A percentile compares a stretch with the other conserved stretches of the same genome.
These are phyloP conservation scores for Oscheius sp. DNA, from an alignment of 1,140 invertebrate genomes.

Conservation along the genomic window DNA sequence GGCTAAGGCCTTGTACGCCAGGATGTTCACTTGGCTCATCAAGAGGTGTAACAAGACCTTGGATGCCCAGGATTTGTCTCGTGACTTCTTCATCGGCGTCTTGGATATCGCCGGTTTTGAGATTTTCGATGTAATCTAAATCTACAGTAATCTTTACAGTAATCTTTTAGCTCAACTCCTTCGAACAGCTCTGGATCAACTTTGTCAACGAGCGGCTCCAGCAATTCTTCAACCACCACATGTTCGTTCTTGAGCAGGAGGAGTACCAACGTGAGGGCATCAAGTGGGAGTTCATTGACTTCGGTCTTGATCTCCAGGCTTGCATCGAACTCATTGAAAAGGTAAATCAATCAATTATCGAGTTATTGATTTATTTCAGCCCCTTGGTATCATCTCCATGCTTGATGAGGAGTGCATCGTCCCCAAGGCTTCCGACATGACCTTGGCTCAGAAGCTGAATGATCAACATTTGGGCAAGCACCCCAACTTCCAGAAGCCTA, in stretches of 20 bases:
- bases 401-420: constrained; percentile 99
- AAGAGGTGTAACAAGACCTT: constrained; percentile 68
- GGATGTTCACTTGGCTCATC: constrained; percentile 69
- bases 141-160: background rate
- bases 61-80: constrained; percentile 62
- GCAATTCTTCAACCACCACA: constrained; percentile 99
- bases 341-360: constrained; percentile 67
- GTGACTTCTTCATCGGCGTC: constrained; percentile 73
- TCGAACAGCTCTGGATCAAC: constrained; percentile 99
- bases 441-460: constrained; percentile 95
- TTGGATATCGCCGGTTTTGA: constrained; percentile 99
- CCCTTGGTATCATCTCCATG: constrained; percentile 99
- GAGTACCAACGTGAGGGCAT: constrained; percentile 96
- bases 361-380: constrained; percentile 68
- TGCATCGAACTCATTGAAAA: constrained; percentile 99
- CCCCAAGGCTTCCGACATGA: constrained; percentile 97
- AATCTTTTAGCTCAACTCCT: constrained; percentile 96
- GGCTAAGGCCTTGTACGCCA: constrained; percentile 69
- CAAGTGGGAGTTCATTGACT: constrained; percentile 98
- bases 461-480: constrained; percentile 97
- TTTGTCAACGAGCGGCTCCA: constrained; percentile 99
- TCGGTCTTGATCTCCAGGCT: constrained; percentile 94
- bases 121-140: constrained; percentile 88
- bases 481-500: constrained; percentile 87
- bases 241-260: constrained; percentile 99